Evolutionary conservation across 2,113 vertebrate genomes (phyloP).

Genomic region (Indicator indicator): DNA sequence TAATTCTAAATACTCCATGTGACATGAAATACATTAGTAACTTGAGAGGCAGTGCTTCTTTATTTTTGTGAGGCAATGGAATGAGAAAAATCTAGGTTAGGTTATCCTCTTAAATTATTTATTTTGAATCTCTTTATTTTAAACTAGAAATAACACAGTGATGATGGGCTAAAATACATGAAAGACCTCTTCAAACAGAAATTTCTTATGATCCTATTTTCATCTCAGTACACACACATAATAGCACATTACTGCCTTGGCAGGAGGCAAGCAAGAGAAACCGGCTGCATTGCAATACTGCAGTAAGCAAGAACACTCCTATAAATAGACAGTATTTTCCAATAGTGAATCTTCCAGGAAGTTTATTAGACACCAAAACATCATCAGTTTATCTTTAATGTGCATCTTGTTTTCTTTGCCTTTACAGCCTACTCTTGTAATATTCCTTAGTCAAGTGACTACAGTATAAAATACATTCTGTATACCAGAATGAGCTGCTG

Average conservation of each 20-base stretch:
- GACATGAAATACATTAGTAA: background rate
- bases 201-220: slow-evolving; percentile 6
- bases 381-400: background rate
- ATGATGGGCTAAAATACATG: background rate
- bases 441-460: background rate
- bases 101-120: slow-evolving; percentile 31
- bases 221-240: background rate
- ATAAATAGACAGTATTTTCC: background rate
- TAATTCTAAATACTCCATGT: background rate
- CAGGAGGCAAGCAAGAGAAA: background rate
- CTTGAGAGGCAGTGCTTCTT: background rate
- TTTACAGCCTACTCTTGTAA: background rate
- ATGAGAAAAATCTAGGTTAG: slow-evolving; percentile 15
- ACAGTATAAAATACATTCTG: background rate
- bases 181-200: slow-evolving; percentile 39
- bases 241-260: background rate
- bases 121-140: slow-evolving; percentile 12
- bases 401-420: background rate
- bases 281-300: background rate
- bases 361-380: background rate
- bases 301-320: background rate
- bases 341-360: background rate
- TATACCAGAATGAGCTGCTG: background rate
- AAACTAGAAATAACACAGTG: background rate
- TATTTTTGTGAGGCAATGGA: background rate